A percentile compares a stretch with the other conserved stretches of the same genome.
phyloP scores from a whole-genome alignment of 2,113 vertebrate species.

The Rhinichthys klamathensis region DNA sequence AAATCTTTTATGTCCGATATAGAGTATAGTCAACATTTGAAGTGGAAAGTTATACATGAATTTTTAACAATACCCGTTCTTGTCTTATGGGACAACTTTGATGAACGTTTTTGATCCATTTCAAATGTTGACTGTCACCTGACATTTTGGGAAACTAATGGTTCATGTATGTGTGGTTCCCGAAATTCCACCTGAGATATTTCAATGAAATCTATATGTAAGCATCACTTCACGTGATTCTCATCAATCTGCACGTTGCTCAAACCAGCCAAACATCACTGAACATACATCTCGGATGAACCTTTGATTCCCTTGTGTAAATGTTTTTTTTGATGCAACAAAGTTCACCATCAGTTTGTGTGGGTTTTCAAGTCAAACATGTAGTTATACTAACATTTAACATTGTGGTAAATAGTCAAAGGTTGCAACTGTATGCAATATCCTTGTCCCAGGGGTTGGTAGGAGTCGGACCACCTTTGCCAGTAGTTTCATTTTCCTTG shows the following conservation, averaged over 20 bases:
- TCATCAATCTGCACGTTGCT: not conserved
- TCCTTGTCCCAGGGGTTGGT: not conserved
- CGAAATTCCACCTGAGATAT: not conserved
- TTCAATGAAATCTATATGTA: not conserved
- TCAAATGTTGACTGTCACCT: not conserved
- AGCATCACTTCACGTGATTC: not conserved
- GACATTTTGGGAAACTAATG: not conserved
- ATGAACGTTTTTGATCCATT: too few relatives aligned
- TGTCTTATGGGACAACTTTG: too few relatives aligned
- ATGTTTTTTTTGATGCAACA: not conserved
- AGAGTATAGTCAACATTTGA: too few relatives aligned
- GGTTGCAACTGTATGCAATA: not conserved
- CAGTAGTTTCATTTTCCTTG: not conserved
- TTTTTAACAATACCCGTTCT: too few relatives aligned
- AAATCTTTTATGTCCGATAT: too few relatives aligned
- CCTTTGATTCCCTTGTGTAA: not conserved
- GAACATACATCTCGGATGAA: slow-evolving; percentile 9
- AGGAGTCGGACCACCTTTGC: not conserved
- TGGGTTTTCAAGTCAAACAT: not conserved
- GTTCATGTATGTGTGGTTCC: not conserved
- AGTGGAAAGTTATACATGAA: too few relatives aligned
- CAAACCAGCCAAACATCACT: not conserved
- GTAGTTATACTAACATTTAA: not conserved
- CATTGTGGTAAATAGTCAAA: not conserved
- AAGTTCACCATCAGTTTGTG: slow-evolving; percentile 15